Base-by-base conservation (phyloP, 2,113 vertebrate genomes). In the Onychorhynchus coronatus region DNA sequence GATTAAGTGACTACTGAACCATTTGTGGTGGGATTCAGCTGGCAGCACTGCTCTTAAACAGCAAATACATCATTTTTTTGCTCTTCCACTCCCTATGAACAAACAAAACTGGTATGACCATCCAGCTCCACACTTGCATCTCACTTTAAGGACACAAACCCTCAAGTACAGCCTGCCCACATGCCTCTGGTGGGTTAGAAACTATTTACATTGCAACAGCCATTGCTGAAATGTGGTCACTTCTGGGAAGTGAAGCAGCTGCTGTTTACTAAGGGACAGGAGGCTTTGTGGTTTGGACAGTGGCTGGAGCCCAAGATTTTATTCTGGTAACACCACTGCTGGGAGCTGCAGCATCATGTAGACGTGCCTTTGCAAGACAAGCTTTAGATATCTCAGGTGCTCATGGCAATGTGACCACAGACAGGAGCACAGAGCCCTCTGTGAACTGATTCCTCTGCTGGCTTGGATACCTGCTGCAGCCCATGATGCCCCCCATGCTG, bases 221-320 rank as follows among this genome's bases (percentile, higher is more conserved):
- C 78, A 73, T 20, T 31, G 35, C 87, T 91, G 81, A 85, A 88
- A 77, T 9, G 67, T 50, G 81, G 68, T 76, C 93, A 85, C 66
- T 96, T 95, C 94, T 94, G 85, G 88, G 95, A 96, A 96, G 81
- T 27, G 77, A 79, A 79, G 85, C 96, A 97, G 95, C 94, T 94
- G 96, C 93, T 96, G 58, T 94, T 96, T 94, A 79, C 74, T 17
- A 59, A 86, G 47, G 62, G 76, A 80, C 58, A 65, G 53, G 50
- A 88, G 89, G 93, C 50, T 91, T 85, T 95, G 91, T 96, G 95
- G 95, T 79, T 85, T 89, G 88, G 50, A 9, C 28, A 22, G 85
- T 91, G 94, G 87, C 91, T 79, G 85, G 62, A 88, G 63, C 53
- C 66, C 85, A 89, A 70, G 74, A 55, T 91, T 85, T 96, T 83